These are phyloP conservation scores for Sternotherus odoratus DNA, from an alignment of 2,797 vertebrate species.

Conservation along the genomic window DNA sequence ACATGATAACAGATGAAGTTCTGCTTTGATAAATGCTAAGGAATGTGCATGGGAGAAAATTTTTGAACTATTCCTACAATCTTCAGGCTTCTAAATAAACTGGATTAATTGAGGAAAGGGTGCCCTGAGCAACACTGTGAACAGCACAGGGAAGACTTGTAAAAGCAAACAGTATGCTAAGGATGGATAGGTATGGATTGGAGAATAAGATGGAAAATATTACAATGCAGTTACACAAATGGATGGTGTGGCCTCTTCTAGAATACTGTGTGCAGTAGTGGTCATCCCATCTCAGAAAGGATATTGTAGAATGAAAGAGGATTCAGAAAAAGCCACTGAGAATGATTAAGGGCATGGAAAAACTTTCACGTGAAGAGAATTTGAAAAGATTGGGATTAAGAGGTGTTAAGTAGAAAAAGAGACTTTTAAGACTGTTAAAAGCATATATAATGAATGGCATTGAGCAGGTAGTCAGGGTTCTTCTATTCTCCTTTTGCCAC, in stretches of 20 bases:
- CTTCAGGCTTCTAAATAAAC: not conserved
- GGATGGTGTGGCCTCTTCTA: not conserved
- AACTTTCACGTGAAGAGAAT: not conserved
- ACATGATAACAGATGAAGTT: not conserved
- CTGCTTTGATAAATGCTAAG: not conserved
- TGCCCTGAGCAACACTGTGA: not conserved
- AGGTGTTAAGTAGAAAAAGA: too few relatives aligned
- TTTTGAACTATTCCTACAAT: fast-evolving
- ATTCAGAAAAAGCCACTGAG: not conserved
- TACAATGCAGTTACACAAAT: fast-evolving
- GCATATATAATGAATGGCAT: not conserved
- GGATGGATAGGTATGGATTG: not conserved
- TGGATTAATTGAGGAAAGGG: not conserved
- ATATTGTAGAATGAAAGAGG: not conserved
- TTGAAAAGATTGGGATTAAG: not conserved
- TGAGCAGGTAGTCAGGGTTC: not conserved
- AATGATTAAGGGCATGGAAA: not conserved
- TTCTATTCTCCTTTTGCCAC: not conserved
- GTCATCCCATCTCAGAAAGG: not conserved
- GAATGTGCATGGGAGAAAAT: fast-evolving
- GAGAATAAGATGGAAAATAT: not conserved
- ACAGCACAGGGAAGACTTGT: not conserved
- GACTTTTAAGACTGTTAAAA: too few relatives aligned
- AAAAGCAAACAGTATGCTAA: not conserved
- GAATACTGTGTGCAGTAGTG: fast-evolving